Base-by-base conservation (phyloP, 2,113 vertebrate species). In the Vicugna pacos region DNA sequence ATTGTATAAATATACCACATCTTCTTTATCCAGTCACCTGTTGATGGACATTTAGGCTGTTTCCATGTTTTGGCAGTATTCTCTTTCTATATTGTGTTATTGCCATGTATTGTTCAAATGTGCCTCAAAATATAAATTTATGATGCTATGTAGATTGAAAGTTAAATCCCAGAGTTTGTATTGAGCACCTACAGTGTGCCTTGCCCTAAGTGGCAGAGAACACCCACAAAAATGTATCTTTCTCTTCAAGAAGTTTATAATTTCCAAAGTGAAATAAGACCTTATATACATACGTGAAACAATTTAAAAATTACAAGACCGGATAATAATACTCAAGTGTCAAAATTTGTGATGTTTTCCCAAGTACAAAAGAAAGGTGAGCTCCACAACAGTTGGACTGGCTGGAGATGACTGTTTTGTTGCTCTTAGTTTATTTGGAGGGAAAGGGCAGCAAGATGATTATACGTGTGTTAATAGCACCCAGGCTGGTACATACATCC, bases 291-390 rank as follows among this genome's bases (percentile, higher is more conserved):
- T 64, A 89, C 3, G 15, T 64, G 28, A 82, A 94, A 65, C 48
- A 81, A 75, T 67, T 93, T 56, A 3, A 28, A 81, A 94, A 92
- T 38, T 14, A 8, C 22, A 89, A 89, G 16, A 89, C 52, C 48
- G 22, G 81, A 35, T 73, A 86, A 35, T 73, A 65, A 89, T 80
- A 89, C 35, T 90, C 42, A 93, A 81, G 58, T 58, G 22, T 75
- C 46, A 46, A 52, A 89, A 80, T 48, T 65, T 73, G 79, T 73
- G 32, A 38, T 38, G 13, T 67, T 64, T 93, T 46, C n/a, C 46
- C 1, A 24, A 84, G 60, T 85, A 79, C 38, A 70, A 77, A 67
- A 65, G 76, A 83, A 92, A 82, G 50, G 19, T 42, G 32, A 89
- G 1, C 42, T 75, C 32, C 62, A 38, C 16, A 58, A 3, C 35